Base-by-base conservation (phyloP, 2,888 invertebrate species). In the Macrophya annulata region DNA sequence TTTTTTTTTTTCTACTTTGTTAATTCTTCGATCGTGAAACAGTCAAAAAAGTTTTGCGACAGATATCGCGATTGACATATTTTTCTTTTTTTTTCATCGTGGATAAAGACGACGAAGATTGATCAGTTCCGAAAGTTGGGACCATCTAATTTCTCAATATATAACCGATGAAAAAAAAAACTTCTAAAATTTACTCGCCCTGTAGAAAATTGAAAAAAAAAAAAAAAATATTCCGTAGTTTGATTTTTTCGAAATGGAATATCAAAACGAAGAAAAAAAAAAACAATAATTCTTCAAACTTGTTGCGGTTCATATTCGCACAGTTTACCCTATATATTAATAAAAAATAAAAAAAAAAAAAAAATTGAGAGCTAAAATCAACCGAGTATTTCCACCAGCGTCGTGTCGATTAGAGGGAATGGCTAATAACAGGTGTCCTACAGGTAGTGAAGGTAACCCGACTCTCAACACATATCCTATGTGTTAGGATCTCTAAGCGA, bases 401-500 rank as follows among this genome's bases (percentile, higher is more conserved):
- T 25, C 62, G 21, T 21, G 25, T 62, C 21, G 25, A 76, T 76
- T 76, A 25, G 17, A 76, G 4, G 48, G 76, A 45, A 76, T 48
- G 48, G 40, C 15, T 76, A 76, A 9, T 76, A 15, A 77, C 77
- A 55, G 25, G 37, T 25, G 51, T 51, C 17, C 31, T 31, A 3
- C n/a, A 17, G 51, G 51, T n/a, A 10, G 77, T 51, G 31, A 37
- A 51, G 51, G 25, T 21, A 37, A 77, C 25, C 21, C 62, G 62
- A 62, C 25, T 62, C 21, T 62, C 62, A 10, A 9, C 62, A 62
- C 62, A 25, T 62, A 62, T 48, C 55, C 51, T 10, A 12, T 43
- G 55, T 55, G 55, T 77, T 8, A 12, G 17, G 31, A 48, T n/a
- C 51, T 31, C 77, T 77, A 55, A 77, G 51, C 77, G 77, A 77